Percentiles rank a stretch among this genome's conserved stretches.
phyloP scores from a whole-genome alignment of 2,888 invertebrate species.

The Parthenolecanium corni region DNA sequence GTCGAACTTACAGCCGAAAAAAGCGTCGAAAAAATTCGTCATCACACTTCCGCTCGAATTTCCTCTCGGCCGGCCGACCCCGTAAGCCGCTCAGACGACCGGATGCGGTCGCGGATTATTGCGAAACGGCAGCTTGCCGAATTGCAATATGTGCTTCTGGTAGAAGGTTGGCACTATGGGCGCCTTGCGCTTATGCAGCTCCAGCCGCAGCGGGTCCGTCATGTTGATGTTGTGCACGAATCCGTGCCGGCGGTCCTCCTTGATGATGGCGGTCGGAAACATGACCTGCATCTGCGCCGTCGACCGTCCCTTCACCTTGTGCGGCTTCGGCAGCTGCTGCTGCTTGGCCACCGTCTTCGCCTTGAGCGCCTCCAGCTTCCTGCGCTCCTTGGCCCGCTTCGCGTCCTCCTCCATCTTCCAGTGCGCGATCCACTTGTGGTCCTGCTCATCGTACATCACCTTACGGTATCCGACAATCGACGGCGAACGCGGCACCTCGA shows the following conservation, averaged over 20 bases:
- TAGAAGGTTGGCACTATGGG: conserved; percentile 12
- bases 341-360: background rate
- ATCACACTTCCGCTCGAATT: too few species aligned
- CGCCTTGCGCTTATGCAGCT: conserved; percentile 12
- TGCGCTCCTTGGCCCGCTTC: background rate
- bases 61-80: too few species aligned
- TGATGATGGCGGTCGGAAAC: conserved; percentile 16
- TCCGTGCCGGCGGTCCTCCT: background rate
- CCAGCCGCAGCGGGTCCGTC: conserved; percentile 12
- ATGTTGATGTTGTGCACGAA: background rate
- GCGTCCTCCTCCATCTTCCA: conserved; percentile 8
- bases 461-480: conserved; percentile 11
- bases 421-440: conserved; percentile 11
- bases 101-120: conserved; percentile 21
- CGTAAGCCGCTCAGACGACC: background rate
- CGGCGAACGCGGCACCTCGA: conserved; percentile 1
- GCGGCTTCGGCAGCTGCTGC: background rate
- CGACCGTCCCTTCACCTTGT: conserved; percentile 4
- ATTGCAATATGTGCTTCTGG: conserved; percentile 15
- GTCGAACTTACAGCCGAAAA: too few species aligned
- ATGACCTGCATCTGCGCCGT: conserved; percentile 6
- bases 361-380: background rate
- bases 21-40: too few species aligned
- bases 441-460: background rate
- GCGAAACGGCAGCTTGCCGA: conserved; percentile 20